Evolutionary conservation across 2,888 invertebrate genomes (phyloP).

Genomic region (Mesopsocus fuscifrons): DNA sequence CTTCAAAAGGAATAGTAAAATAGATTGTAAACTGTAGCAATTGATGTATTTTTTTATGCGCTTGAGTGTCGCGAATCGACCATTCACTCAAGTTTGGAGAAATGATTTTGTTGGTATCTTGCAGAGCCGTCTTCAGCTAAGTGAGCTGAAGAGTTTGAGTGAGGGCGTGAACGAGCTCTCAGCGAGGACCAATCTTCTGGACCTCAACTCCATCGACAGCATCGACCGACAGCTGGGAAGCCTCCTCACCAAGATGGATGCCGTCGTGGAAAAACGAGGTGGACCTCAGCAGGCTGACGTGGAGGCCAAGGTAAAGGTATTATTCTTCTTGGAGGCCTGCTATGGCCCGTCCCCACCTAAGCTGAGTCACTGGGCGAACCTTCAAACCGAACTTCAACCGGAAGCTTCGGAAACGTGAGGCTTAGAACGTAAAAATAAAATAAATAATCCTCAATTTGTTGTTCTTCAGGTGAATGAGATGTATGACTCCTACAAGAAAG

Average conservation of each 20-base stretch:
- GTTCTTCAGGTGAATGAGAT: slow-evolving; percentile 52
- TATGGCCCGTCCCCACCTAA: too few relatives aligned
- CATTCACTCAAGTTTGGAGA: too few relatives aligned
- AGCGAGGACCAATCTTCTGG: slow-evolving; percentile 59
- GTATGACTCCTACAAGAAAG: slow-evolving; percentile 72
- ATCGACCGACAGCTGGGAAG: slow-evolving; percentile 63
- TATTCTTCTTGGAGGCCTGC: slow-evolving; percentile 13
- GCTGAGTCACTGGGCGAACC: too few relatives aligned
- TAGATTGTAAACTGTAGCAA: too few relatives aligned
- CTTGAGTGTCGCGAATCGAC: too few relatives aligned
- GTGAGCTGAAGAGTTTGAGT: slow-evolving; percentile 29
- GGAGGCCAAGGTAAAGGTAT: slow-evolving; percentile 36
- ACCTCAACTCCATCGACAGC: slow-evolving; percentile 61
- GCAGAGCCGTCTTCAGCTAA: slow-evolving; percentile 15
- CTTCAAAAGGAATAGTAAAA: neutral
- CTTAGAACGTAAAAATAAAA: too few relatives aligned
- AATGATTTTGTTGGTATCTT: too few relatives aligned
- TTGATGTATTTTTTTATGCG: too few relatives aligned
- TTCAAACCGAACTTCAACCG: too few relatives aligned
- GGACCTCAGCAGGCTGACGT: slow-evolving; percentile 37
- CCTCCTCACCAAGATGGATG: slow-evolving; percentile 58
- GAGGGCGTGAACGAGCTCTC: slow-evolving; percentile 62
- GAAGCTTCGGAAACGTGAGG: too few relatives aligned
- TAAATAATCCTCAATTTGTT: slow-evolving; percentile 7
- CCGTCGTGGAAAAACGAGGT: slow-evolving; percentile 39